A percentile compares a stretch with the other conserved stretches of the same genome.
Conservation (phyloP, 2,113 vertebrate genomes). For the Solea solea region DNA sequence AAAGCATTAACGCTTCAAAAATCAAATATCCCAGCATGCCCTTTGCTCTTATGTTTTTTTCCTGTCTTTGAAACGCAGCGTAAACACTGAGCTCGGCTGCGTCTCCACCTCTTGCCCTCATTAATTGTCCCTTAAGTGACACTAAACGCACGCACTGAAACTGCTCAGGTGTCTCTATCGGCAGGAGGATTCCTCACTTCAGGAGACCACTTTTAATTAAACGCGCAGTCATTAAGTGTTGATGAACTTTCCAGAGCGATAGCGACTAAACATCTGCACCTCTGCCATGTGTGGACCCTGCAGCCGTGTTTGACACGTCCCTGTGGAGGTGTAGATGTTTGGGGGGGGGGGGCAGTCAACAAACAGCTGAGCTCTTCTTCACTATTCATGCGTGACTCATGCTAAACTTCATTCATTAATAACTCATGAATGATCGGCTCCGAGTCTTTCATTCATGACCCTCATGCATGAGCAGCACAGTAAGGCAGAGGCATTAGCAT, state of each 20-base stretch:
- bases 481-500: too few relatives aligned
- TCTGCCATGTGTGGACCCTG: conserved; percentile 15
- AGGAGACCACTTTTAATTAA: conserved; percentile 57
- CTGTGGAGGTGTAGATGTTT: conserved; percentile 4
- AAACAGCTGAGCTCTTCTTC: not conserved
- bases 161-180: conserved; percentile 56
- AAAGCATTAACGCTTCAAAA: not conserved
- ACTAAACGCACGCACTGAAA: conserved; percentile 23
- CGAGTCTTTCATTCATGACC: too few relatives aligned
- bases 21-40: conserved; percentile 10
- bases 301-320: conserved; percentile 43
- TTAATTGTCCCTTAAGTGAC: conserved; percentile 56
- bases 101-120: conserved; percentile 26
- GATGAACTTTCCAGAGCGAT: conserved; percentile 48
- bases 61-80: conserved; percentile 22
- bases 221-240: conserved; percentile 41
- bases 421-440: too few relatives aligned
- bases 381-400: not conserved
- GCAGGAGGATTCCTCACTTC: conserved; percentile 42
- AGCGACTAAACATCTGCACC: conserved; percentile 54
- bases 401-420: too few relatives aligned
- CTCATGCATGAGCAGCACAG: too few relatives aligned
- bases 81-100: conserved; percentile 27
- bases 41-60: not conserved
- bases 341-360: conserved; percentile 1